Evolutionary conservation across 2,113 vertebrate genomes (phyloP).

Genomic region (Etheostoma cragini): DNA sequence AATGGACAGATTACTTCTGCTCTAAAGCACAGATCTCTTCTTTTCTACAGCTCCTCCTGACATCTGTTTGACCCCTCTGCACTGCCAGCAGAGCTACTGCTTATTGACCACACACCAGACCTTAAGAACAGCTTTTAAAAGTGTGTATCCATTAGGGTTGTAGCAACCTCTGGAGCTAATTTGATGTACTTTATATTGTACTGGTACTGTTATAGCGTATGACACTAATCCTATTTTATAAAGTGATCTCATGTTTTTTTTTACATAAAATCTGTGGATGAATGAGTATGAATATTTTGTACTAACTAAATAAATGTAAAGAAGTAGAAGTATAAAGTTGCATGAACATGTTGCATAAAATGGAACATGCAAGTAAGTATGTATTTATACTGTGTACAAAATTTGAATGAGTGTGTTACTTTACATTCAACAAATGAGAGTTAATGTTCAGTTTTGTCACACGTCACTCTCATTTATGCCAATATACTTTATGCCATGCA

Average conservation of each 20-base stretch:
- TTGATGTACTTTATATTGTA: not conserved
- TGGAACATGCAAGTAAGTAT: not conserved
- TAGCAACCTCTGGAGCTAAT: not conserved
- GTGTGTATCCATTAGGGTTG: no score
- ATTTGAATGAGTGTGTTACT: not conserved
- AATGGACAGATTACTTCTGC: not conserved
- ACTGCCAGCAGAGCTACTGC: conserved; percentile 17
- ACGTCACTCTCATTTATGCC: not conserved
- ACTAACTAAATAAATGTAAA: not conserved
- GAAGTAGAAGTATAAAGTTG: no score
- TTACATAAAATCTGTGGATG: not conserved
- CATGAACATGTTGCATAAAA: no score
- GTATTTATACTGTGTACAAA: no score
- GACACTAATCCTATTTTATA: not conserved
- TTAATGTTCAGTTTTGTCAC: not conserved
- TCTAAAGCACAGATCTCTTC: not conserved
- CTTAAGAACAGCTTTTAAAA: not conserved
- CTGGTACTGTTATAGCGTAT: no score
- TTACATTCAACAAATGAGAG: not conserved
- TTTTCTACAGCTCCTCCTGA: conserved; percentile 21
- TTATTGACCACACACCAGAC: conserved; percentile 22
- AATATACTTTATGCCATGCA: no score
- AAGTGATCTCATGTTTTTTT: no score
- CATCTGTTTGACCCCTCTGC: conserved; percentile 63
- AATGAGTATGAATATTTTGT: not conserved